A percentile compares a stretch with the other conserved stretches of the same genome.
Conservation (phyloP, 2,113 vertebrate species). For the Sciurus niger region DNA sequence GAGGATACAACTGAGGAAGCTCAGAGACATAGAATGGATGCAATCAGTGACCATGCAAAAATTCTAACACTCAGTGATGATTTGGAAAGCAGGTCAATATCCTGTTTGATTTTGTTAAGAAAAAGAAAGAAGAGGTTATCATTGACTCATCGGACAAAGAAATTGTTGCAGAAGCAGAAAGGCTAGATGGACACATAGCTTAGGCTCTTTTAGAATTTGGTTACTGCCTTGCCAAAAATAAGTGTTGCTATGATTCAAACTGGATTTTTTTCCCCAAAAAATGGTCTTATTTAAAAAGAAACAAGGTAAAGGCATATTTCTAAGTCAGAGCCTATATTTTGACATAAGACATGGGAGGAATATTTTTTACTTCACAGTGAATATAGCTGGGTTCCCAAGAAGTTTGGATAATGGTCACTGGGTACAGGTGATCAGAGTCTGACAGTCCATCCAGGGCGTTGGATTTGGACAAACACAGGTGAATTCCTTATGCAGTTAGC, state of each 20-base stretch:
- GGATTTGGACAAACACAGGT: not conserved
- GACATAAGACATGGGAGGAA: slow-evolving; percentile 55
- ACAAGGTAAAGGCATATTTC: slow-evolving; percentile 70
- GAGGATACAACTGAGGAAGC: no score
- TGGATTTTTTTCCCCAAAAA: not conserved
- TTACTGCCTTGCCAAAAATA: slow-evolving; percentile 78
- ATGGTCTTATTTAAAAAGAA: slow-evolving; percentile 70
- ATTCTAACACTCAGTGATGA: no score
- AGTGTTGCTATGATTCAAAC: slow-evolving; percentile 68
- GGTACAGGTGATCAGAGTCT: not conserved
- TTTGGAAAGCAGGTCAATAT: no score
- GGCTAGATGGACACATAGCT: not conserved
- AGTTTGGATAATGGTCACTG: slow-evolving; percentile 40
- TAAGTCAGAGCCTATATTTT: slow-evolving; percentile 67
- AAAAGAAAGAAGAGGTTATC: no score
- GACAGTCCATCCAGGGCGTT: not conserved
- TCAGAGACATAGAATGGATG: no score
- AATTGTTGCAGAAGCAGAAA: no score
- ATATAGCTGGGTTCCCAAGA: slow-evolving; percentile 35
- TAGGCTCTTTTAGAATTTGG: slow-evolving; percentile 59
- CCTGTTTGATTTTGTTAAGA: no score
- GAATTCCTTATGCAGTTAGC: not conserved
- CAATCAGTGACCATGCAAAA: no score
- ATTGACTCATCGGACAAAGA: no score
- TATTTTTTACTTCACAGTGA: slow-evolving; percentile 72